Conservation (phyloP, 2,113 vertebrate genomes). For the Neotragus moschatus region DNA sequence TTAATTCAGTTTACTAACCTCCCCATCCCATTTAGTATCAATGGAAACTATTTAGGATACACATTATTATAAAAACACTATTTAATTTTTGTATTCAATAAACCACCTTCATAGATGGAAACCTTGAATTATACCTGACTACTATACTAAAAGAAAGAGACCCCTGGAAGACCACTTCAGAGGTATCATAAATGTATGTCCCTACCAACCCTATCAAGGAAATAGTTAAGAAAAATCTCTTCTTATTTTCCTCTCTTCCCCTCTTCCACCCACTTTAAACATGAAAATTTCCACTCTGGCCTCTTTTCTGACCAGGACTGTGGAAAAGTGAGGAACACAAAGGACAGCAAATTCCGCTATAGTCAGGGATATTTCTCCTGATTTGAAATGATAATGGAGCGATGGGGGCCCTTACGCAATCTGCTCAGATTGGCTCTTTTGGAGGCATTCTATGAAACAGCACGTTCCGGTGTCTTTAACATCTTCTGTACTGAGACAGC, state of each 20-base stretch:
- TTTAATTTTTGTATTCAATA: background rate
- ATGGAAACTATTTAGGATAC: background rate
- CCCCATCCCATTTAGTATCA: background rate
- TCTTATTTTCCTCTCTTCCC: background rate
- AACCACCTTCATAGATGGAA: background rate
- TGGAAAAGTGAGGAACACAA: background rate
- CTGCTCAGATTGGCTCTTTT: background rate
- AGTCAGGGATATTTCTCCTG: background rate
- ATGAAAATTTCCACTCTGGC: background rate
- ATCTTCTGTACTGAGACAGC: slow-evolving; percentile 53
- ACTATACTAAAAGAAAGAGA: background rate
- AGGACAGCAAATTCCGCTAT: background rate
- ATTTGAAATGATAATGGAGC: background rate
- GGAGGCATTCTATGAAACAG: slow-evolving; percentile 4
- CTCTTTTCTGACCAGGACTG: background rate
- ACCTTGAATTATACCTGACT: background rate
- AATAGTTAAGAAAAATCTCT: background rate
- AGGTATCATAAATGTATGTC: background rate
- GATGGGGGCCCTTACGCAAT: background rate
- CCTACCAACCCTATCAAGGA: too few relatives aligned
- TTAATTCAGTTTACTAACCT: background rate
- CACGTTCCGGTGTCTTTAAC: background rate
- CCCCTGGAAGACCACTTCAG: background rate
- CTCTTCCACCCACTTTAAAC: background rate
- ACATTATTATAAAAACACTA: background rate